Conservation (phyloP, 2,797 vertebrate genomes). For the Chloroceryle amazona region DNA sequence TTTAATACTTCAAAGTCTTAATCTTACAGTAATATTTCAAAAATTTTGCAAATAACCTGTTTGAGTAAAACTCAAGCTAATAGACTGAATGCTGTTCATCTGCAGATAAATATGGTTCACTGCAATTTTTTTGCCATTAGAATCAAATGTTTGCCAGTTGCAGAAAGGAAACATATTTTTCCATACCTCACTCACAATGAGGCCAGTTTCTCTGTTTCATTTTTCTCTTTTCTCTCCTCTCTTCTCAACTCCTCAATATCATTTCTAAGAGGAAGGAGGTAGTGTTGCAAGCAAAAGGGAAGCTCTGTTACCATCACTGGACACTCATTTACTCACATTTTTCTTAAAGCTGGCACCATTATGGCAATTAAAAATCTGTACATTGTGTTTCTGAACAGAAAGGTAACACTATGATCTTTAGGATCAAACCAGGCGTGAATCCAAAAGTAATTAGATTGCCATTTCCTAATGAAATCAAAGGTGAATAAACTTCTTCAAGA, state of each 20-base stretch:
- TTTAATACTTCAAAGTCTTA: neutral
- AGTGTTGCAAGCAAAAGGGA: neutral
- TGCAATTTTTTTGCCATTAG: neutral
- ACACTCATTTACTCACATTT: neutral
- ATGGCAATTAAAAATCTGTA: neutral
- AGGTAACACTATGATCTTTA: neutral
- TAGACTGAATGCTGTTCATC: neutral
- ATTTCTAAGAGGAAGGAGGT: neutral
- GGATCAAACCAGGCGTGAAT: neutral
- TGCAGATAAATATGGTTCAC: neutral
- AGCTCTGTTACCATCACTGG: neutral
- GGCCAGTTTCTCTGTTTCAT: neutral
- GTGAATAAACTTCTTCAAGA: neutral
- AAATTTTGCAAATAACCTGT: neutral
- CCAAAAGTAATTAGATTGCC: neutral
- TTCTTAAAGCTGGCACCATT: neutral
- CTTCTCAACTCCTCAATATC: no score
- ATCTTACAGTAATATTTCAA: neutral
- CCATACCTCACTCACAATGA: neutral
- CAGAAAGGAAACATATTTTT: neutral
- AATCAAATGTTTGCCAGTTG: neutral
- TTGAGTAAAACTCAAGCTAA: neutral
- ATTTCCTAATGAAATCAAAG: neutral
- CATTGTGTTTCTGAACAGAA: neutral
- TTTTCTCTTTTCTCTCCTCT: neutral